These are phyloP conservation scores for Trissolcus japonicus DNA, from an alignment of 2,888 invertebrate genomes.

Conservation along the genomic window DNA sequence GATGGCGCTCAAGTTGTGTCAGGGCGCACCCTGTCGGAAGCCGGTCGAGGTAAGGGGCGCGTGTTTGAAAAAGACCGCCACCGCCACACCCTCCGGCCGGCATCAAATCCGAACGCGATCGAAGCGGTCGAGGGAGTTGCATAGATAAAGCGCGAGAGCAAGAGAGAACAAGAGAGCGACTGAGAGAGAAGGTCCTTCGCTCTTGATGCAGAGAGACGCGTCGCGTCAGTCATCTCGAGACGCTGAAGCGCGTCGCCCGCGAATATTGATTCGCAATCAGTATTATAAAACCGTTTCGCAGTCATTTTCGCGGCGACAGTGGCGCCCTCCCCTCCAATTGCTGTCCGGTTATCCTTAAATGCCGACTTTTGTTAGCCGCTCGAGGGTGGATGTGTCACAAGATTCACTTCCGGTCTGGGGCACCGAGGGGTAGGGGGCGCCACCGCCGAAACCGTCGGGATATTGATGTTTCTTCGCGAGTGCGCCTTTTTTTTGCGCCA, in stretches of 20 bases:
- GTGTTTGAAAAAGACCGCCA: constrained; percentile 23
- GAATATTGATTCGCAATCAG: constrained; percentile 73
- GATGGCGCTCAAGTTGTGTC: background rate
- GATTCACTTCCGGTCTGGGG: constrained; percentile 1
- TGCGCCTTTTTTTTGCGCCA: constrained; percentile 5
- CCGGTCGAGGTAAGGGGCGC: constrained; percentile 17
- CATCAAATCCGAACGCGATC: constrained; percentile 19
- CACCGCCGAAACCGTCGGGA: background rate
- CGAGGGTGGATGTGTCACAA: constrained; percentile 8
- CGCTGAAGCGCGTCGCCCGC: constrained; percentile 66
- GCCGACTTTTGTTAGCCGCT: background rate
- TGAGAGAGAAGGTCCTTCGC: background rate
- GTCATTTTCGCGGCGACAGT: background rate
- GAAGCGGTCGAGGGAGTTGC: constrained; percentile 6
- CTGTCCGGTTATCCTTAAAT: background rate
- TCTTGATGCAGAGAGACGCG: constrained; percentile 8
- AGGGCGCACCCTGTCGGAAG: constrained; percentile 16
- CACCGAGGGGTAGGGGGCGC: constrained; percentile 10
- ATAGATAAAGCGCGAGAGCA: constrained; percentile 3
- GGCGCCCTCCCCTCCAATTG: background rate
- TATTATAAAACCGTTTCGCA: constrained; percentile 4
- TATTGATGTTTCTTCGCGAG: constrained; percentile 9
- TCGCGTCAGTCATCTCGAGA: constrained; percentile 27
- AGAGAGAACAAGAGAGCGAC: background rate
- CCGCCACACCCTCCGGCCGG: constrained; percentile 30